Conservation (phyloP, 2,797 vertebrate species). For the Sebastolobus alascanus region DNA sequence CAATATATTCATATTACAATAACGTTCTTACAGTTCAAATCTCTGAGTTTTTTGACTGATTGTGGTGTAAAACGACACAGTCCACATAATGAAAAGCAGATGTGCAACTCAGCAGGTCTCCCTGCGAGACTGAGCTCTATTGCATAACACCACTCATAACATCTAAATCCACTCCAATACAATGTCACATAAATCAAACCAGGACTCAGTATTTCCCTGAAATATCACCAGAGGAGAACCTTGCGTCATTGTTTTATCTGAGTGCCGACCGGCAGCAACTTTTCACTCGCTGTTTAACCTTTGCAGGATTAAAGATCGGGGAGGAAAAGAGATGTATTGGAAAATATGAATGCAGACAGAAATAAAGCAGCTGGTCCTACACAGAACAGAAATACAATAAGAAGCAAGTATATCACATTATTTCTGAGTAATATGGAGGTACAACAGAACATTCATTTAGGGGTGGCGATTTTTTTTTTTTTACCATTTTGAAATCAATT, state of each 20-base stretch:
- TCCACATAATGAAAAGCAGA: conserved; percentile 59
- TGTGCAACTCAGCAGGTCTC: conserved; percentile 52
- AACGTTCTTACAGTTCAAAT: conserved; percentile 19
- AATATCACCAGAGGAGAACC: conserved; percentile 31
- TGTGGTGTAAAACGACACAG: conserved; percentile 41
- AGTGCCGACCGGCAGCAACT: conserved; percentile 3
- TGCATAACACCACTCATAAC: conserved; percentile 36
- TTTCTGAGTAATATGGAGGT: neutral
- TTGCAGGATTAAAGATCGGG: neutral
- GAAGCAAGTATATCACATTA: neutral
- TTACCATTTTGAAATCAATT: no score
- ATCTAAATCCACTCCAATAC: conserved; percentile 26
- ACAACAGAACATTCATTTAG: neutral
- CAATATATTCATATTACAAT: conserved; percentile 6
- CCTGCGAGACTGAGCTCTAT: conserved; percentile 15
- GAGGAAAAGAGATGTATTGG: conserved; percentile 13
- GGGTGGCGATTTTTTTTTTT: no score
- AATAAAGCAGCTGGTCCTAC: conserved; percentile 2
- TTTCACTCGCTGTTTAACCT: conserved; percentile 13
- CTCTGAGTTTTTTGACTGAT: conserved; percentile 35
- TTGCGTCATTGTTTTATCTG: conserved; percentile 28
- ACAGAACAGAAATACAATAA: neutral
- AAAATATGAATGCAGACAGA: conserved; percentile 5
- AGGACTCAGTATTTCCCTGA: conserved; percentile 38
- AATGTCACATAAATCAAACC: conserved; percentile 37